Percentiles rank a stretch among this genome's conserved stretches.
Evolutionary conservation across 2,797 vertebrate genomes (phyloP).

Genomic region (Sitta carolinensis): DNA sequence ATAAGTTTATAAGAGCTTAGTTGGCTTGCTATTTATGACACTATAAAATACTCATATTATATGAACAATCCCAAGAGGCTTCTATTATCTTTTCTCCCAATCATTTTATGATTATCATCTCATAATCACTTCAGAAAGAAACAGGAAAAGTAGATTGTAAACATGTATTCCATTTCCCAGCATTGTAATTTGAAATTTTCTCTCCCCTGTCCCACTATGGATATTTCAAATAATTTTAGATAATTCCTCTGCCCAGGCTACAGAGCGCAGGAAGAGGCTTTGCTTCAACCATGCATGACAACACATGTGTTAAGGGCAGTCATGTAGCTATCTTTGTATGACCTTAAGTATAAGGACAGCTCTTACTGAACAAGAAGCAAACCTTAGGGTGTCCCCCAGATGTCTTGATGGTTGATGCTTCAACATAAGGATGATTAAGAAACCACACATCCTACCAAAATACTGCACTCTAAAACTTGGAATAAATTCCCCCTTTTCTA

Average conservation of each 20-base stretch:
- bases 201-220: background rate
- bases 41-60: slow-evolving; percentile 32
- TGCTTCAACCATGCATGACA: background rate
- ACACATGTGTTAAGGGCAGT: background rate
- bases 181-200: background rate
- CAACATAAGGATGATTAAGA: slow-evolving; percentile 62
- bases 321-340: background rate
- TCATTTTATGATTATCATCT: slow-evolving; percentile 37
- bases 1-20: slow-evolving; percentile 28
- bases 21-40: slow-evolving; percentile 35
- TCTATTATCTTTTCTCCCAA: slow-evolving; percentile 27
- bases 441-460: slow-evolving; percentile 53
- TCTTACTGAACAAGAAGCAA: background rate
- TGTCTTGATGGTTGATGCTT: slow-evolving; percentile 33
- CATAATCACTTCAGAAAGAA: slow-evolving; percentile 40
- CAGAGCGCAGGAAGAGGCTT: background rate
- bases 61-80: slow-evolving; percentile 25
- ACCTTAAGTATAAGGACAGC: background rate
- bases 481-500: slow-evolving; percentile 69
- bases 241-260: background rate
- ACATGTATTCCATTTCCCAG: slow-evolving; percentile 24
- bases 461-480: slow-evolving; percentile 26
- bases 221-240: background rate
- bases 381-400: background rate
- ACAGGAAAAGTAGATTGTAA: background rate